Percentiles rank a stretch among this genome's conserved stretches.
Conservation (phyloP, 2,888 invertebrate species). For the Morpho helenor region DNA sequence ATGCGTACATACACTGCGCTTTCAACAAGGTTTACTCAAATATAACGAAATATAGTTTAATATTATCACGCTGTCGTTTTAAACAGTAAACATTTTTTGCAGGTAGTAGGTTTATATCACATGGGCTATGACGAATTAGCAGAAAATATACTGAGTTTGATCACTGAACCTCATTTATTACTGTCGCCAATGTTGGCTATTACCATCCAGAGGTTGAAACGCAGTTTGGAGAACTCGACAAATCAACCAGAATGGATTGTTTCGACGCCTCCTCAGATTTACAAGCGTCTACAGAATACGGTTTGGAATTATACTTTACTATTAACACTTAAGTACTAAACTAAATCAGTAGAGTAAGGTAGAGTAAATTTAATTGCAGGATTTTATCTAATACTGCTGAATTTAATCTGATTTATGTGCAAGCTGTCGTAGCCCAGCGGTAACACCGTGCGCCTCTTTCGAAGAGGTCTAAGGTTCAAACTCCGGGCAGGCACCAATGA, state of each 20-base stretch:
- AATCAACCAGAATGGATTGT: slow-evolving; percentile 84
- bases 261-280: slow-evolving; percentile 86
- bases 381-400: too few species aligned
- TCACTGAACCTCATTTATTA: slow-evolving; percentile 84
- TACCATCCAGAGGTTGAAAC: slow-evolving; percentile 88
- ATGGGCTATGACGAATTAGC: slow-evolving; percentile 81
- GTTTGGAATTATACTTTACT: slow-evolving; percentile 47
- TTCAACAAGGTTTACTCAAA: too few species aligned
- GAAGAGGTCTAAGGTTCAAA: too few species aligned
- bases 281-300: slow-evolving; percentile 85
- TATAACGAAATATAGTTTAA: too few species aligned
- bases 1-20: too few species aligned
- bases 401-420: too few species aligned
- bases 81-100: slow-evolving; percentile 9
- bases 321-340: too few species aligned
- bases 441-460: too few species aligned
- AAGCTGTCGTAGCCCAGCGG: too few species aligned
- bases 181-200: slow-evolving; percentile 87
- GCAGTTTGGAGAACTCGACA: slow-evolving; percentile 80
- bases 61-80: not conserved
- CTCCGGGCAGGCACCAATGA: too few species aligned
- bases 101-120: slow-evolving; percentile 81
- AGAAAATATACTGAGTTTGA: slow-evolving; percentile 80
- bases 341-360: too few species aligned
- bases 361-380: too few species aligned